Evolutionary conservation across 2,113 vertebrate genomes (phyloP).

Genomic region (Microcebus lehilahytsara): DNA sequence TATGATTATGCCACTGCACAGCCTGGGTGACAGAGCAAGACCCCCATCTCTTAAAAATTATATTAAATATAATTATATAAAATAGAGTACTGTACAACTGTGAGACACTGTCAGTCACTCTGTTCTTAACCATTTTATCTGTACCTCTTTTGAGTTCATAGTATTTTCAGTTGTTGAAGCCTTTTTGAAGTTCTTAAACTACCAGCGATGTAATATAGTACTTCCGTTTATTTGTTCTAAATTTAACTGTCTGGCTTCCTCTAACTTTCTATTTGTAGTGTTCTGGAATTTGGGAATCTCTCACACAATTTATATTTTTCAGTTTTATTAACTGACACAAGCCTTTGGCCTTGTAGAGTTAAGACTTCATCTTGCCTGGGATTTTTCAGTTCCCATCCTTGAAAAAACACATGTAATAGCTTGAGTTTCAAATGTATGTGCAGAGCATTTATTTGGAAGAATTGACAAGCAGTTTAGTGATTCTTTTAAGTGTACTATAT

Average conservation of each 20-base stretch:
- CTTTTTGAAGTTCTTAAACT: constrained; percentile 48
- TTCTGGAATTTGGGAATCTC: constrained; percentile 49
- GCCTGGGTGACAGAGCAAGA: too few relatives aligned
- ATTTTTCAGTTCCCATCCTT: constrained; percentile 34
- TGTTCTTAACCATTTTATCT: neutral
- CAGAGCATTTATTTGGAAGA: constrained; percentile 50
- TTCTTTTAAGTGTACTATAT: neutral
- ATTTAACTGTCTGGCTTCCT: constrained; percentile 58
- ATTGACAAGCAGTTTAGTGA: neutral
- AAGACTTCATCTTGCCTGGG: constrained; percentile 29
- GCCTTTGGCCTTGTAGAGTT: neutral
- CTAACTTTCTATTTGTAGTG: constrained; percentile 47
- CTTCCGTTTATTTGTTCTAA: constrained; percentile 59
- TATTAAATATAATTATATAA: too few relatives aligned
- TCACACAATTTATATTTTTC: constrained; percentile 15
- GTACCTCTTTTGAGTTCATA: neutral
- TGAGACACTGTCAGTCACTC: neutral
- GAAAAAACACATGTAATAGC: constrained; percentile 20
- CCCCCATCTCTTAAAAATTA: too few relatives aligned
- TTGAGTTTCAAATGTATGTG: constrained; percentile 3
- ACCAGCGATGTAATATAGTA: constrained; percentile 2
- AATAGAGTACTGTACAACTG: neutral
- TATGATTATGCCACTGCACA: too few relatives aligned
- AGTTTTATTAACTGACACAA: constrained; percentile 16
- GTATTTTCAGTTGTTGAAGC: constrained; percentile 40